Evolutionary conservation across 2,113 vertebrate species (phyloP).

Genomic region (Phainopepla nitens): DNA sequence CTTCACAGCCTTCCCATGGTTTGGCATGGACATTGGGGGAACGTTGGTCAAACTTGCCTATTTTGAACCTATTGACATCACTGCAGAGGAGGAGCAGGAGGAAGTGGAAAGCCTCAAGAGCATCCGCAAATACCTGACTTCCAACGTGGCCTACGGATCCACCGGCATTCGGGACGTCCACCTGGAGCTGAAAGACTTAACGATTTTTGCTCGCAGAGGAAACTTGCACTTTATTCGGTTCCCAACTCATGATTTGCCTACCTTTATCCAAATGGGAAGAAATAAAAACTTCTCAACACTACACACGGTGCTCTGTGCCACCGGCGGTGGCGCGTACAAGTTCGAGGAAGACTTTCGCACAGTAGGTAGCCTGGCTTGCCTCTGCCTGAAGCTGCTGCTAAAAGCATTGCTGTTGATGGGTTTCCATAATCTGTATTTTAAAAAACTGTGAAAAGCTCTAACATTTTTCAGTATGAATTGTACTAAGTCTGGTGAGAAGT

Average conservation of each 20-base stretch:
- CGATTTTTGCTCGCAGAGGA: slow-evolving; percentile 76
- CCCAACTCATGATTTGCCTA: slow-evolving; percentile 82
- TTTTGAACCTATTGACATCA: slow-evolving; percentile 83
- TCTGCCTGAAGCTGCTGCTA: not conserved
- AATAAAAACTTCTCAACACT: slow-evolving; percentile 83
- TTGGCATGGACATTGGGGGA: slow-evolving; percentile 84
- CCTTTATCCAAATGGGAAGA: slow-evolving; percentile 84
- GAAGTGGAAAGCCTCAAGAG: slow-evolving; percentile 85
- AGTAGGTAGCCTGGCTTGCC: slow-evolving; percentile 64
- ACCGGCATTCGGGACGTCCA: slow-evolving; percentile 82
- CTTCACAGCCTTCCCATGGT: slow-evolving; percentile 80
- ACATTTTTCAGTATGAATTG: not conserved
- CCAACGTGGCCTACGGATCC: slow-evolving; percentile 81
- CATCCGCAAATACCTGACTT: slow-evolving; percentile 81
- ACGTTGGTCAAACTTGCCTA: slow-evolving; percentile 80
- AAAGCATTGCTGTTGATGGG: not conserved
- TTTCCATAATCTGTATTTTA: not conserved
- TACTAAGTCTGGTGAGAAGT: not conserved
- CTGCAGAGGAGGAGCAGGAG: slow-evolving; percentile 82
- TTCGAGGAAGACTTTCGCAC: slow-evolving; percentile 85
- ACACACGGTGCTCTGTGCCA: slow-evolving; percentile 84
- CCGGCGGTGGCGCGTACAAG: slow-evolving; percentile 82
- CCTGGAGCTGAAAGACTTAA: slow-evolving; percentile 79
- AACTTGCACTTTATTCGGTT: slow-evolving; percentile 85
- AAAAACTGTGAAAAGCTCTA: not conserved